These are phyloP conservation scores for Troglohyphantes excavatus DNA, from an alignment of 2,888 invertebrate genomes.

Conservation along the genomic window DNA sequence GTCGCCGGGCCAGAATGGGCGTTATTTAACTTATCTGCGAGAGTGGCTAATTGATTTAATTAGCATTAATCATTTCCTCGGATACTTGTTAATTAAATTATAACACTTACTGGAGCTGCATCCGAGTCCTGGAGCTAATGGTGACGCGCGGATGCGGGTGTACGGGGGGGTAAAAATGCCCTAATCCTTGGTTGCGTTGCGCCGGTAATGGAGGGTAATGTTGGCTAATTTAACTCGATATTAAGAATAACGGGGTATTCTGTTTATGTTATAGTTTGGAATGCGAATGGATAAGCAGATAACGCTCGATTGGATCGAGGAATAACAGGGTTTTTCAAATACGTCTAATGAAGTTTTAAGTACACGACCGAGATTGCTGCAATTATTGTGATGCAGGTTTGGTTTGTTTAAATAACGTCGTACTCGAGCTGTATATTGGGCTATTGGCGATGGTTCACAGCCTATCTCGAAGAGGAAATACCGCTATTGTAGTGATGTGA, in stretches of 20 bases:
- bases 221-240: constrained; percentile 8
- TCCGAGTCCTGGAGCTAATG: constrained; percentile 30
- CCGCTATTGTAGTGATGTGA: no score
- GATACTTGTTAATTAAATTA: constrained; percentile 77
- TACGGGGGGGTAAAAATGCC: not conserved
- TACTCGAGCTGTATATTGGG: no score
- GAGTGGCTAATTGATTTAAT: constrained; percentile 77
- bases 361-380: no score
- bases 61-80: constrained; percentile 75
- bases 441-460: no score
- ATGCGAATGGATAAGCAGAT: not conserved
- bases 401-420: no score
- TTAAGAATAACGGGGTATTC: not conserved
- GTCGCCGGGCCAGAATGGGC: constrained; percentile 25
- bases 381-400: no score
- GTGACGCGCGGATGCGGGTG: not conserved
- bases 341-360: no score
- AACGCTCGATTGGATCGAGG: no score
- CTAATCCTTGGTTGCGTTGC: not conserved
- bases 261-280: not conserved
- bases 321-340: no score
- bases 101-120: constrained; percentile 54
- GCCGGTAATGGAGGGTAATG: constrained; percentile 16
- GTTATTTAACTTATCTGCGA: constrained; percentile 68
- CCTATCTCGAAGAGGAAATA: no score